These are phyloP conservation scores for Xanthorhoe designata DNA, from an alignment of 2,888 invertebrate species.

Conservation along the genomic window DNA sequence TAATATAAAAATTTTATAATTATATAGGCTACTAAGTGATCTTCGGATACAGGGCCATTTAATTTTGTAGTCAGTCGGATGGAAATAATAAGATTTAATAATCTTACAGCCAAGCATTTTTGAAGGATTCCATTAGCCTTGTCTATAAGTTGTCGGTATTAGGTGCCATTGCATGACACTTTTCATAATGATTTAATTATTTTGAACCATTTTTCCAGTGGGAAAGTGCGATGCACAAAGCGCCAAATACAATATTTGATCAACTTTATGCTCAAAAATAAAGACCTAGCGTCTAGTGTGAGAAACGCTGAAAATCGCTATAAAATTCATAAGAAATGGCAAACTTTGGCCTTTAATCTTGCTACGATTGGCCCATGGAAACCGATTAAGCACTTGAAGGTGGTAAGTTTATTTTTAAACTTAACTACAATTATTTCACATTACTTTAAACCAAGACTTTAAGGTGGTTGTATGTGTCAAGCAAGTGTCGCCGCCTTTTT, in stretches of 20 bases:
- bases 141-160: no score
- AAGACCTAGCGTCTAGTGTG: neutral
- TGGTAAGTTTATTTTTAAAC: neutral
- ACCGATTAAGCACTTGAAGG: slow-evolving; percentile 1
- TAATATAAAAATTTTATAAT: no score
- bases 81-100: no score
- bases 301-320: neutral
- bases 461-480: no score
- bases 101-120: no score
- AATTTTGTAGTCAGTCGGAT: no score
- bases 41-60: no score
- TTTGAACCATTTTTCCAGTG: neutral
- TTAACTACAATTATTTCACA: neutral
- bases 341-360: neutral
- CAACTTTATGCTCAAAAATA: slow-evolving; percentile 2
- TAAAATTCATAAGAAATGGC: neutral
- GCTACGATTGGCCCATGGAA: neutral
- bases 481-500: no score
- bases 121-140: no score
- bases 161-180: no score
- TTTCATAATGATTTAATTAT: neutral
- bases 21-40: no score
- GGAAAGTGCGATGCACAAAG: slow-evolving; percentile 1
- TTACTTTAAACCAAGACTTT: neutral
- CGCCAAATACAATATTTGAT: slow-evolving; percentile 5